Evolutionary conservation across 2,888 invertebrate species (phyloP).

Genomic region (Drosophila aldrichi): DNA sequence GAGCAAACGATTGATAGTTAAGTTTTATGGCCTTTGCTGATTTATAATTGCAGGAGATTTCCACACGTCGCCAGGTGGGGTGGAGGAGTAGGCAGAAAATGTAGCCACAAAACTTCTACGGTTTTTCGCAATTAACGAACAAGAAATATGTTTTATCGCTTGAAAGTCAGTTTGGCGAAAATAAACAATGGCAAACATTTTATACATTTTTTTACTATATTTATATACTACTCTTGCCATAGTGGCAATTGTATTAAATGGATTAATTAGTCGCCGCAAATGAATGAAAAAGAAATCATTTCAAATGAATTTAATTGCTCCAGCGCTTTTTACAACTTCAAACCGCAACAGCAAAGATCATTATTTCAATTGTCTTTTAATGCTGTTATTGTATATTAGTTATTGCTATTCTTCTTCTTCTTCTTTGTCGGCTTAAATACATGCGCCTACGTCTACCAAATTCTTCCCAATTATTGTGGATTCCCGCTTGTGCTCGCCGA

Average conservation of each 20-base stretch:
- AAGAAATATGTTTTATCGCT: slow-evolving; percentile 48
- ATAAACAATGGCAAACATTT: slow-evolving; percentile 15
- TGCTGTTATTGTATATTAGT: slow-evolving; percentile 36
- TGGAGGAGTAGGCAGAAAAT: slow-evolving; percentile 4
- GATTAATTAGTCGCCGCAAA: slow-evolving; percentile 60
- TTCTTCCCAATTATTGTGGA: slow-evolving; percentile 30
- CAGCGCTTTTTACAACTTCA: slow-evolving; percentile 38
- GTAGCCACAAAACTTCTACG: slow-evolving; percentile 43
- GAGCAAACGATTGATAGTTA: slow-evolving; percentile 64
- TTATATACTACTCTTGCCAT: slow-evolving; percentile 17
- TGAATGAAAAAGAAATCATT: slow-evolving; percentile 57
- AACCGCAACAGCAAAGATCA: slow-evolving; percentile 21
- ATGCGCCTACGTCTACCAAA: slow-evolving; percentile 30
- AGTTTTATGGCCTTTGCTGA: slow-evolving; percentile 50
- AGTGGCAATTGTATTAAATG: slow-evolving; percentile 47
- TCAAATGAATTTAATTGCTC: slow-evolving; percentile 60
- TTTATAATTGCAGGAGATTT: slow-evolving; percentile 51
- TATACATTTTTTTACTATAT: slow-evolving; percentile 11
- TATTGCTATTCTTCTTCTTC: slow-evolving; percentile 14
- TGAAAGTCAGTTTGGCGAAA: slow-evolving; percentile 39
- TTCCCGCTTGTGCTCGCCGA: slow-evolving; percentile 10
- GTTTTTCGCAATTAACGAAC: slow-evolving; percentile 34
- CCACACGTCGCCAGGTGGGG: slow-evolving; percentile 34
- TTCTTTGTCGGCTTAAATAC: slow-evolving; percentile 22
- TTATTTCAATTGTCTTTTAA: slow-evolving; percentile 67